Conservation (phyloP, 1,140 invertebrate species). For the Anthonomus grandis region DNA sequence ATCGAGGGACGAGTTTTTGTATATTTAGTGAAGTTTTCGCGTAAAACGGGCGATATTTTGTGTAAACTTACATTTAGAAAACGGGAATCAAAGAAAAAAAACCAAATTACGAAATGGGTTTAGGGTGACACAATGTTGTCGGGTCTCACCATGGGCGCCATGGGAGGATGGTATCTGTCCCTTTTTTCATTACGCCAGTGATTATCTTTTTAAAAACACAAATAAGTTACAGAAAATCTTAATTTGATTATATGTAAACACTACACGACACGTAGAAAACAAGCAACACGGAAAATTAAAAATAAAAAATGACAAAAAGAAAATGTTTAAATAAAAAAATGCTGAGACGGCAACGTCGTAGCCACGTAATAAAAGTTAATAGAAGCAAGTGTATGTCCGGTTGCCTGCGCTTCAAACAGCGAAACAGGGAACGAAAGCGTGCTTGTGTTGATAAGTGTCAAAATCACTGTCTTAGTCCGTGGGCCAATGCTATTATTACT, state of each 20-base stretch:
- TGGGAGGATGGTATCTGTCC: constrained; percentile 20
- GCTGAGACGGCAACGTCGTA: constrained; percentile 18
- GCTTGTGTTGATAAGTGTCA: no score
- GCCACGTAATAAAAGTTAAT: constrained; percentile 38
- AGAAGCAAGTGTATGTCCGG: constrained; percentile 26
- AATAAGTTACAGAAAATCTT: no score
- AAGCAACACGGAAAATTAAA: background rate
- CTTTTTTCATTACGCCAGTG: background rate
- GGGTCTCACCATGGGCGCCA: constrained; percentile 22
- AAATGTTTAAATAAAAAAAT: constrained; percentile 16
- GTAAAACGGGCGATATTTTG: constrained; percentile 21
- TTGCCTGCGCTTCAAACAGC: no score
- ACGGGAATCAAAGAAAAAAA: constrained; percentile 32
- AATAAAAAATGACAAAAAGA: background rate
- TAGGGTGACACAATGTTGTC: constrained; percentile 29
- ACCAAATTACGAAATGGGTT: constrained; percentile 32
- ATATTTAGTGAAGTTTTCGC: constrained; percentile 23
- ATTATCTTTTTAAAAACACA: background rate
- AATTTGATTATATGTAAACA: no score
- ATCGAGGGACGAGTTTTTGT: constrained; percentile 26
- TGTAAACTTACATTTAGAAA: constrained; percentile 30
- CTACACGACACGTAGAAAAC: no score
- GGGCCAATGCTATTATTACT: no score
- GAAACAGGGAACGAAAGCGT: no score
- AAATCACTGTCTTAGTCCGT: no score